Evolutionary conservation across 2,888 invertebrate genomes (phyloP).

Genomic region (Drosophila nigritarsus): DNA sequence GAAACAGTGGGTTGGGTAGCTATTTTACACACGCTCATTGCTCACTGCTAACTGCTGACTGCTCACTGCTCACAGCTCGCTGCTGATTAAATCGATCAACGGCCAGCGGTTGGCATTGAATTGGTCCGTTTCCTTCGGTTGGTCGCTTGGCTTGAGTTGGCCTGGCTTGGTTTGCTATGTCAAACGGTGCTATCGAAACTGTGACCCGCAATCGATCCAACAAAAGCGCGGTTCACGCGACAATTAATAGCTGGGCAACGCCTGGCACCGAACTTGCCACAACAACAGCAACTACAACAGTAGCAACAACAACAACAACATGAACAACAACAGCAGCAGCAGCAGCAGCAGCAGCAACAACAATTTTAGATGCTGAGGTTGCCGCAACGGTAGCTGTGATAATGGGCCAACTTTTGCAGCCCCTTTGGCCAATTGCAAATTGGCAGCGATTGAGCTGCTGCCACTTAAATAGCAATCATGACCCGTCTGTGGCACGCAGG

Average conservation of each 20-base stretch:
- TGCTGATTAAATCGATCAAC: slow-evolving; percentile 77
- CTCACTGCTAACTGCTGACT: not conserved
- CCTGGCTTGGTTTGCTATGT: slow-evolving; percentile 42
- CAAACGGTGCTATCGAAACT: slow-evolving; percentile 63
- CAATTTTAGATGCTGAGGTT: slow-evolving; percentile 4
- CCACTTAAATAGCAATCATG: slow-evolving; percentile 63
- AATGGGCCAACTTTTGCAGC: slow-evolving; percentile 62
- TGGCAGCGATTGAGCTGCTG: slow-evolving; percentile 57
- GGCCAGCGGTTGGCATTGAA: slow-evolving; percentile 72
- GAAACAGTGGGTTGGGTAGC: not conserved
- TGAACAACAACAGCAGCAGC: not conserved
- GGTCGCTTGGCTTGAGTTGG: slow-evolving; percentile 14
- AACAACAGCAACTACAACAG: not conserved
- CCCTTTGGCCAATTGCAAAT: slow-evolving; percentile 59
- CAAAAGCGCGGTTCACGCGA: slow-evolving; percentile 74
- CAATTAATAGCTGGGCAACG: slow-evolving; percentile 75
- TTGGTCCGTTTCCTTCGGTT: slow-evolving; percentile 27
- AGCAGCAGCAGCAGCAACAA: not conserved
- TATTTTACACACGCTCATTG: not conserved
- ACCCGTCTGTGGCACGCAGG: slow-evolving; percentile 34
- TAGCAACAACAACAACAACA: not conserved
- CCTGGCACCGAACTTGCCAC: slow-evolving; percentile 54
- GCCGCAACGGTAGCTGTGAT: slow-evolving; percentile 73
- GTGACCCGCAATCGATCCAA: slow-evolving; percentile 80
- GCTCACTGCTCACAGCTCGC: not conserved